Conservation (phyloP, 92 coral and sea anemone genomes). For the Chrysogorgia sp. region DNA sequence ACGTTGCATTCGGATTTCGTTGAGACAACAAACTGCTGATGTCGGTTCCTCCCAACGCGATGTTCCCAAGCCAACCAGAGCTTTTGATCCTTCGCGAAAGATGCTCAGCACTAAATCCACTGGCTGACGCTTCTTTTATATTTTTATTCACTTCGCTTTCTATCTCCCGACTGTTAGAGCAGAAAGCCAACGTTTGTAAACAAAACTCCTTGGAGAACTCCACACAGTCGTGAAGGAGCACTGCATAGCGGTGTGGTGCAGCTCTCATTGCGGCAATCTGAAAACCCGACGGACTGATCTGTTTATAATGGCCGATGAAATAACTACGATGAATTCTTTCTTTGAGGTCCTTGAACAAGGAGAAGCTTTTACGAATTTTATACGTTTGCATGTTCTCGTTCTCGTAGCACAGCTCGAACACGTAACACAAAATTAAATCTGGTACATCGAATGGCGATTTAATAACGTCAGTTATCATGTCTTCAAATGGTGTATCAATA, state of each 20-base stretch:
- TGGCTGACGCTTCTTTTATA: slow-evolving; percentile 79
- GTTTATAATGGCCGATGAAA: slow-evolving; percentile 75
- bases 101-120: slow-evolving; percentile 83
- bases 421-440: slow-evolving; percentile 58
- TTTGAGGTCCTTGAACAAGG: slow-evolving; percentile 61
- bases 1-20: slow-evolving; percentile 9
- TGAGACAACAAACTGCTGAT: slow-evolving; percentile 61
- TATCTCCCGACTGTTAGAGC: slow-evolving; percentile 68
- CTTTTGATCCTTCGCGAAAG: slow-evolving; percentile 71
- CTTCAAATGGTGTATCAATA: slow-evolving; percentile 46
- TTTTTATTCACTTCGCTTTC: slow-evolving; percentile 68
- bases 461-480: slow-evolving; percentile 50
- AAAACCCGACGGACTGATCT: slow-evolving; percentile 59
- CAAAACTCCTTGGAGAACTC: slow-evolving; percentile 92
- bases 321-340: slow-evolving; percentile 59
- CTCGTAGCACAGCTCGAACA: slow-evolving; percentile 72
- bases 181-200: slow-evolving; percentile 68
- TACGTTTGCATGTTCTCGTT: slow-evolving; percentile 64
- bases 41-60: slow-evolving; percentile 73
- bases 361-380: slow-evolving; percentile 67
- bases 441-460: slow-evolving; percentile 76
- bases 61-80: slow-evolving; percentile 75
- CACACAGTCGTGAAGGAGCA: slow-evolving; percentile 82
- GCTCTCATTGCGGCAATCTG: slow-evolving; percentile 79
- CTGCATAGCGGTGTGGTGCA: slow-evolving; percentile 85